Percentiles rank a stretch among this genome's conserved stretches.
Evolutionary conservation across 1,140 invertebrate genomes (phyloP).

Genomic region (Cataglyphis hispanica): DNA sequence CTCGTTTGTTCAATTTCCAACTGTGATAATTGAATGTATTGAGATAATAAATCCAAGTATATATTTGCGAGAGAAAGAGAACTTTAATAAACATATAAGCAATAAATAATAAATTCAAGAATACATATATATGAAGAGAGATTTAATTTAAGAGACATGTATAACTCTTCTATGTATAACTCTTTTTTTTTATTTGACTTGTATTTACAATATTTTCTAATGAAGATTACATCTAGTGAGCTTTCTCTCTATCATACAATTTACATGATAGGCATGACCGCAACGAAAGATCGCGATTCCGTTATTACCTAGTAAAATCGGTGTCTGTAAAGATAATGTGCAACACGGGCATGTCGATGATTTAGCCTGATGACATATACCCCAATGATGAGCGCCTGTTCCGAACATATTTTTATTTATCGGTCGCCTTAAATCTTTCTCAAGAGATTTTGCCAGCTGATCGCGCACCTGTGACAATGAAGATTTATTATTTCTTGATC

Average conservation of each 20-base stretch:
- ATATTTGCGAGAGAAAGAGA: slow-evolving; percentile 13
- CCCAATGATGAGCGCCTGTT: slow-evolving; percentile 84
- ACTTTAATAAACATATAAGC: slow-evolving; percentile 30
- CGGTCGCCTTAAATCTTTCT: slow-evolving; percentile 75
- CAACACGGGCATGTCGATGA: slow-evolving; percentile 83
- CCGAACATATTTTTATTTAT: slow-evolving; percentile 78
- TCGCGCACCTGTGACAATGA: slow-evolving; percentile 74
- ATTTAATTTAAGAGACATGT: slow-evolving; percentile 30
- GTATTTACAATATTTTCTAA: slow-evolving; percentile 53
- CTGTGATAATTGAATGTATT: slow-evolving; percentile 56
- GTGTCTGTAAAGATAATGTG: slow-evolving; percentile 82
- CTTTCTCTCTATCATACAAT: slow-evolving; percentile 85
- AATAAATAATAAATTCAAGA: slow-evolving; percentile 62
- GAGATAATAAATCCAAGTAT: slow-evolving; percentile 47
- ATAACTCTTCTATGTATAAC: slow-evolving; percentile 13
- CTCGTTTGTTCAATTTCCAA: slow-evolving; percentile 17
- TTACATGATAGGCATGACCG: slow-evolving; percentile 85
- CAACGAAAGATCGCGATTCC: slow-evolving; percentile 85
- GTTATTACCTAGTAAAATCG: slow-evolving; percentile 82
- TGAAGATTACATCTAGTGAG: slow-evolving; percentile 83
- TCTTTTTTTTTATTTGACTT: slow-evolving; percentile 3
- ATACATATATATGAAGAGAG: slow-evolving; percentile 21
- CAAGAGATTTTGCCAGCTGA: slow-evolving; percentile 74
- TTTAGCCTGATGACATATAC: slow-evolving; percentile 80
- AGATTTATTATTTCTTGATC: not conserved